phyloP scores from a whole-genome alignment of 1,140 invertebrate genomes.

The Neodiprion fabricii region DNA sequence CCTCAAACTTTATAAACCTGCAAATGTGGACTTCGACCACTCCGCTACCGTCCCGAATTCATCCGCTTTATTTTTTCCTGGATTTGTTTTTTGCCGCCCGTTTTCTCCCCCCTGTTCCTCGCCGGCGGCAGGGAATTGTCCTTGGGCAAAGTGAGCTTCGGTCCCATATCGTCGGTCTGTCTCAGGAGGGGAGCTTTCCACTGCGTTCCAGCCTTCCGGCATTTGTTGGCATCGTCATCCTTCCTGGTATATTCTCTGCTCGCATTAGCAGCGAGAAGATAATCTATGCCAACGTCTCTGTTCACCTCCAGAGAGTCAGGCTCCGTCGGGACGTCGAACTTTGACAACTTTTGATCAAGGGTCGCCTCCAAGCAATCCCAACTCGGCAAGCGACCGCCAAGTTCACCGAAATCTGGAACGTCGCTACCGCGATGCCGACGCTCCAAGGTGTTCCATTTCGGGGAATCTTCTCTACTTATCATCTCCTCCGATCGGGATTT shows the following conservation, averaged over 20 bases:
- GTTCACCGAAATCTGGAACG: conserved; percentile 11
- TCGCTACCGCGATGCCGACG: conserved; percentile 28
- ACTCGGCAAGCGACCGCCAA: conserved; percentile 37
- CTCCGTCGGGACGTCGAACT: conserved; percentile 27
- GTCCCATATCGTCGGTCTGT: not conserved
- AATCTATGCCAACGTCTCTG: conserved; percentile 29
- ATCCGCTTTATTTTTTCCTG: not conserved
- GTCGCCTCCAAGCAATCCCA: conserved; percentile 44
- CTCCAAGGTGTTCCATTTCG: conserved; percentile 38
- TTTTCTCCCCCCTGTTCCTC: not conserved
- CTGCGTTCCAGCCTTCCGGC: not conserved
- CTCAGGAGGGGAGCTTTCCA: not conserved
- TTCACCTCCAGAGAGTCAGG: conserved; percentile 17
- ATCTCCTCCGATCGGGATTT: conserved; percentile 39
- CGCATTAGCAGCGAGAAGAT: conserved; percentile 26
- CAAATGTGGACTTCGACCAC: no score
- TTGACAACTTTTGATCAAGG: conserved; percentile 41
- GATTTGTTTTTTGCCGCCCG: not conserved
- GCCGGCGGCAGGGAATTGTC: not conserved
- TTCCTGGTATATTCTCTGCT: conserved; percentile 22
- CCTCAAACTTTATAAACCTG: no score
- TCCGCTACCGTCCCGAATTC: not conserved
- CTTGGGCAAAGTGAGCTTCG: not conserved
- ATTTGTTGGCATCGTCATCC: not conserved
- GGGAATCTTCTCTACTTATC: conserved; percentile 42